A percentile compares a stretch with the other conserved stretches of the same genome.
phyloP scores from a whole-genome alignment of 2,113 vertebrate genomes.

The Antigone vipio region DNA sequence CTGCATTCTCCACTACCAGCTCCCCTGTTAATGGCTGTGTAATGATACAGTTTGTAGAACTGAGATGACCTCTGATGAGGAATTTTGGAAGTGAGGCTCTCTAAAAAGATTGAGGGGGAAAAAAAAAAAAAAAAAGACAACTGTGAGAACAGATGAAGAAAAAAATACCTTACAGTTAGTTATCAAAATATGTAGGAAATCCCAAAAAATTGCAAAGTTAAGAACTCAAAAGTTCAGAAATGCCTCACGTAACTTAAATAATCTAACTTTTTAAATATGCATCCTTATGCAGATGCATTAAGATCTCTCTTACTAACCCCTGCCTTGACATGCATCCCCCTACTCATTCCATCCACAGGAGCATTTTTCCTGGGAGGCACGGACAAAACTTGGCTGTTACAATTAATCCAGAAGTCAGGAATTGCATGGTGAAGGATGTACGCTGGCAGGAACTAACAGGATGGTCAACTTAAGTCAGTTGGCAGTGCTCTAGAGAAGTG shows the following conservation, averaged over 20 bases:
- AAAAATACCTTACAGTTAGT: background rate
- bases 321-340: no score
- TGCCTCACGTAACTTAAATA: background rate
- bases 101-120: conserved; percentile 20
- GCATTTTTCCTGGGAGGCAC: background rate
- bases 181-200: accelerated
- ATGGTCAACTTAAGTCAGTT: background rate
- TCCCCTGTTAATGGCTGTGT: conserved; percentile 90
- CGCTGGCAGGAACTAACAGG: background rate
- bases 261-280: background rate
- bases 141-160: background rate
- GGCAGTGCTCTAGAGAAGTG: background rate
- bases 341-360: background rate
- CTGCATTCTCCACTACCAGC: conserved; percentile 87
- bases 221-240: background rate
- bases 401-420: background rate
- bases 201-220: accelerated
- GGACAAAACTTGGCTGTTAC: background rate
- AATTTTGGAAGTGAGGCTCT: conserved; percentile 87
- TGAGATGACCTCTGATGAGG: conserved; percentile 87
- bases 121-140: background rate
- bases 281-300: background rate
- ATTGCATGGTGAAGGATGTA: accelerated
- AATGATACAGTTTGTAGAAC: conserved; percentile 89
- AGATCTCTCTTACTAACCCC: background rate